Base-by-base conservation (phyloP, 2,797 vertebrate genomes). In the Alosa sapidissima region DNA sequence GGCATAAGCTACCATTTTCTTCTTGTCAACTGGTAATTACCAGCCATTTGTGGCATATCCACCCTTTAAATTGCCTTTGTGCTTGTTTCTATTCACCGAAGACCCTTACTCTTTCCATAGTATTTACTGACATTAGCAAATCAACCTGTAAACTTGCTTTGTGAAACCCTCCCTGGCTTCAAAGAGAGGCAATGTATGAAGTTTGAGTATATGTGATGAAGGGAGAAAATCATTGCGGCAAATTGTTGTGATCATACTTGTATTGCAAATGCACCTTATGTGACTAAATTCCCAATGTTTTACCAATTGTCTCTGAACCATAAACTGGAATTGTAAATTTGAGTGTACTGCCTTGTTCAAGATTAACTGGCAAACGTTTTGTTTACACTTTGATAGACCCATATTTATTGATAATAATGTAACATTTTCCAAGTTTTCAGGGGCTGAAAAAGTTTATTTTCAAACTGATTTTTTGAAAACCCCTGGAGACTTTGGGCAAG, bases 21-120 rank as follows among this genome's bases (percentile, higher is more conserved):
- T 33, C 36, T 47, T 78, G 16, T 78, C 36, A 78, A 47, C 41
- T 78, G 16, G 72, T 78, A 47, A 21, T 55, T 48, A 13, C 78
- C 48, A 45, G 72, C 21, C 51, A 47, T 81, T 85, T 81, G 82
- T 84, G 49, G 84, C 81, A 85, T 85, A 84, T 36, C 81, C 81
- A 84, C 84, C 83, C 82, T 87, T 84, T 87, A 86, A 86, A 85
- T 87, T 81, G 72, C 72, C 72, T 78, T 78, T 47, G 58, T 62
- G 58, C 58, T 62, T 62, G n/a, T 78, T 47, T 78, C 36, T 45
- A 41, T 78, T 78, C 72, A 78, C 72, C 72, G 72, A 47, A 78
- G 45, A 78, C 72, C 72, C 72, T 78, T 78, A 78, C 72, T 78
- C 72, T 78, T 78, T 47, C 47, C 82, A 47, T 47, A 45, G 72